These are phyloP conservation scores for Tupiocoris notatus DNA, from an alignment of 2,888 invertebrate species.

Conservation along the genomic window DNA sequence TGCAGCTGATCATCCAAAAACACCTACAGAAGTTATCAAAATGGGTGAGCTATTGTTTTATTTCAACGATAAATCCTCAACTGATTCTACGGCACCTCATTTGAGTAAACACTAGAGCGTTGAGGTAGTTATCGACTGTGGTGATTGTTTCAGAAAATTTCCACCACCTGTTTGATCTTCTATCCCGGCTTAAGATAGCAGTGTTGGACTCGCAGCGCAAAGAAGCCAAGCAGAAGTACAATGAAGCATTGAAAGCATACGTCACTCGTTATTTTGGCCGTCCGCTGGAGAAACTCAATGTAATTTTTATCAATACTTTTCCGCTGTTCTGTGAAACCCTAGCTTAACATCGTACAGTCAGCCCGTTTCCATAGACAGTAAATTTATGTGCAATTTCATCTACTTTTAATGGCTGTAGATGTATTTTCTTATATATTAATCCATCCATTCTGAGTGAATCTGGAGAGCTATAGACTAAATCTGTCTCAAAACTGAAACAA, in stretches of 20 bases:
- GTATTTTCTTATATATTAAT: too few species aligned
- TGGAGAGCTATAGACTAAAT: not conserved
- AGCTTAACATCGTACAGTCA: too few species aligned
- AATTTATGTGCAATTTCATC: too few species aligned
- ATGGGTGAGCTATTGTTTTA: slow-evolving; percentile 77
- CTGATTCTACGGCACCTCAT: too few species aligned
- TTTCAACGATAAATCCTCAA: not conserved
- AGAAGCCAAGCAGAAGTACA: slow-evolving; percentile 86
- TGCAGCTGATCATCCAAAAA: slow-evolving; percentile 81
- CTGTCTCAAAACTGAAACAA: not conserved
- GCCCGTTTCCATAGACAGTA: too few species aligned
- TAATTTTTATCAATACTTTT: slow-evolving; percentile 54
- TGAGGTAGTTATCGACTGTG: not conserved
- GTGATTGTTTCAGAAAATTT: slow-evolving; percentile 72
- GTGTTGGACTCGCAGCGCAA: slow-evolving; percentile 84
- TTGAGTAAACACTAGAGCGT: too few species aligned
- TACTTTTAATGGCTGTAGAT: too few species aligned
- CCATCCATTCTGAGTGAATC: not conserved
- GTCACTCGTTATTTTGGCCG: slow-evolving; percentile 93
- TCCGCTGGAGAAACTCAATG: slow-evolving; percentile 86
- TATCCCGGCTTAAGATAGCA: slow-evolving; percentile 85
- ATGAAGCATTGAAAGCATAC: slow-evolving; percentile 84
- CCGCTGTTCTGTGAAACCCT: too few species aligned
- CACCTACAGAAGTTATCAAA: slow-evolving; percentile 86
- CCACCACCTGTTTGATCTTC: slow-evolving; percentile 83